phyloP scores from a whole-genome alignment of 2,113 vertebrate genomes.

The Poeciliopsis prolifica region DNA sequence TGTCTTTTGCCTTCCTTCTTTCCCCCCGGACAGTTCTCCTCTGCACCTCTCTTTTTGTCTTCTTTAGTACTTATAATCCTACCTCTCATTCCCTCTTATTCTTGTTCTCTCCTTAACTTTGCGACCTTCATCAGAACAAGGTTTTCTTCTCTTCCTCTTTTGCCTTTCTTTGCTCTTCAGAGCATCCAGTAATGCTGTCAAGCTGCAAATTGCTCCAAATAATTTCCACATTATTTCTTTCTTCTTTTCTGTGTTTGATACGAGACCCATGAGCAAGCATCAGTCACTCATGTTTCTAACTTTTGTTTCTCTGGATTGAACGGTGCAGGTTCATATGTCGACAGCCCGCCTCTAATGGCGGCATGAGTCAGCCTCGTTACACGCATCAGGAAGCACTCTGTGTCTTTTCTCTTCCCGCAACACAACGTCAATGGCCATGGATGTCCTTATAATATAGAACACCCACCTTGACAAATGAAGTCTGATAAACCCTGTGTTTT shows the following conservation, averaged over 20 bases:
- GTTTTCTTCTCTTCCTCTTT: conserved; percentile 12
- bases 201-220: conserved; percentile 41
- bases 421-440: conserved; percentile 58
- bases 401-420: conserved; percentile 52
- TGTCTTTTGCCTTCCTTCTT: conserved; percentile 18
- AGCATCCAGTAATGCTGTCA: conserved; percentile 32
- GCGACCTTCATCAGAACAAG: conserved; percentile 51
- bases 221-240: conserved; percentile 35
- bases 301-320: conserved; percentile 39
- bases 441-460: conserved; percentile 48
- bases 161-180: conserved; percentile 34
- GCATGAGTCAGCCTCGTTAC: conserved; percentile 76
- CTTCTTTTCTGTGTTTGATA: conserved; percentile 6
- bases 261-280: conserved; percentile 1
- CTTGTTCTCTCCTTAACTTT: conserved; percentile 38
- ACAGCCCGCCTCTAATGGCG: conserved; percentile 29
- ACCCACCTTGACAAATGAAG: conserved; percentile 17
- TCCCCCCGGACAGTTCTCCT: conserved; percentile 23
- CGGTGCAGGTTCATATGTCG: conserved; percentile 24
- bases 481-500: neutral
- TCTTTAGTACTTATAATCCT: conserved; percentile 38
- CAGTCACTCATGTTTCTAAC: conserved; percentile 21
- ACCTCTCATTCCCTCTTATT: conserved; percentile 21
- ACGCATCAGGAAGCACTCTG: conserved; percentile 60
- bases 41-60: conserved; percentile 20